Evolutionary conservation across 2,888 invertebrate genomes (phyloP).

Genomic region (Diachrysia chrysitis): DNA sequence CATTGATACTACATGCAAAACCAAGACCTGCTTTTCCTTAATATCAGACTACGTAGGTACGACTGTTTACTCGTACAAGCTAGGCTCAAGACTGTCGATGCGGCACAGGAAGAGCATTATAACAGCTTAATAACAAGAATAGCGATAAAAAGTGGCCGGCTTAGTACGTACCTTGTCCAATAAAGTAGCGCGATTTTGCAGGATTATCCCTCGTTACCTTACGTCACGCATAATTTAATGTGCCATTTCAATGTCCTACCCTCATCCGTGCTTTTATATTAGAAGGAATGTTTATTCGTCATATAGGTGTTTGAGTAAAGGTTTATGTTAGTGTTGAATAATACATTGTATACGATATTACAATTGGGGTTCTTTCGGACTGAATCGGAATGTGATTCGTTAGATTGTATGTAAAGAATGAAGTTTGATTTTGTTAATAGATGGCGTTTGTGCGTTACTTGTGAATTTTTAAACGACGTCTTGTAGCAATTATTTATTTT

Average conservation of each 20-base stretch:
- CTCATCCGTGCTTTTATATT: conserved; percentile 72
- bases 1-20: no score
- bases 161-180: conserved; percentile 72
- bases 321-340: conserved; percentile 26
- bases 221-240: conserved; percentile 83
- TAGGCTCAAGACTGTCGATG: background rate
- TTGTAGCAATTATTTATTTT: no score
- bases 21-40: no score
- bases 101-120: conserved; percentile 35
- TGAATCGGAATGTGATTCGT: conserved; percentile 5
- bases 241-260: conserved; percentile 83
- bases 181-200: conserved; percentile 77
- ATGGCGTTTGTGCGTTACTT: background rate
- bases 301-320: conserved; percentile 41
- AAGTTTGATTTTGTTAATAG: background rate
- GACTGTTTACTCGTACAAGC: no score
- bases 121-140: conserved; percentile 35
- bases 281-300: conserved; percentile 57
- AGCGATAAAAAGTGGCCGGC: conserved; percentile 56
- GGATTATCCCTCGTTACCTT: conserved; percentile 86
- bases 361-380: conserved; percentile 23
- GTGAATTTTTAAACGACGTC: background rate
- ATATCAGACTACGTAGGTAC: no score
- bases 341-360: conserved; percentile 13
- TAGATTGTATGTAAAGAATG: background rate